A percentile compares a stretch with the other conserved stretches of the same genome.
phyloP scores from a whole-genome alignment of 1,140 invertebrate genomes.

The Sweltsa coloradensis region DNA sequence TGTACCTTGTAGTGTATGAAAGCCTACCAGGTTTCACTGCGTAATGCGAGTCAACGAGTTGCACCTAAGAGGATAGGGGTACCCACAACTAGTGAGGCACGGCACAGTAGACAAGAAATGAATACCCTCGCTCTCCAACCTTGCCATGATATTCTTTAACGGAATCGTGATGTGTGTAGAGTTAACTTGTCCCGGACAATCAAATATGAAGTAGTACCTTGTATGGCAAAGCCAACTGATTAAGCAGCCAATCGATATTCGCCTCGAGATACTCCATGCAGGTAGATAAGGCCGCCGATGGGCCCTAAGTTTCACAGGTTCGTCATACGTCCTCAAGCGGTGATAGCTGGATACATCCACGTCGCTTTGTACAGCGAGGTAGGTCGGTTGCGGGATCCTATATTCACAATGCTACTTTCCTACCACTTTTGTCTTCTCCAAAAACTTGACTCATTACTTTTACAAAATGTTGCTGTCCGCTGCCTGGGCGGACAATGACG shows the following conservation, averaged over 20 bases:
- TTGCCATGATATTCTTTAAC: conserved; percentile 64
- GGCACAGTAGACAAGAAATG: conserved; percentile 79
- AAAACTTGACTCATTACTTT: too few relatives aligned
- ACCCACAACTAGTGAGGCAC: too few relatives aligned
- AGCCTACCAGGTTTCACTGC: conserved; percentile 56
- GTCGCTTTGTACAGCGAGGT: too few relatives aligned
- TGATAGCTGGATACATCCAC: too few relatives aligned
- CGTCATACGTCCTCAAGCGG: conserved; percentile 92
- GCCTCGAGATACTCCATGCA: conserved; percentile 91
- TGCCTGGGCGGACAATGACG: too few relatives aligned
- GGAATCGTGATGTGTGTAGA: conserved; percentile 91
- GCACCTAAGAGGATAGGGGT: too few relatives aligned
- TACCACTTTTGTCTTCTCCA: too few relatives aligned
- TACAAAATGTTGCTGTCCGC: too few relatives aligned
- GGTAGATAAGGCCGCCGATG: conserved; percentile 90
- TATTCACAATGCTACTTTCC: too few relatives aligned
- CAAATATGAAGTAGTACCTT: conserved; percentile 79
- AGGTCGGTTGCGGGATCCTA: too few relatives aligned
- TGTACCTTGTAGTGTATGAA: too few relatives aligned
- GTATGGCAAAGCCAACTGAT: conserved; percentile 42
- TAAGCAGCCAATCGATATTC: conserved; percentile 82
- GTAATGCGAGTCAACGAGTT: conserved; percentile 94
- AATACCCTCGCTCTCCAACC: conserved; percentile 49
- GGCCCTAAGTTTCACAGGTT: conserved; percentile 76
- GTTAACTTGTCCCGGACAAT: conserved; percentile 93